A percentile compares a stretch with the other conserved stretches of the same genome.
These are phyloP conservation scores for Hemicentrotus pulcherrimus DNA, from an alignment of 35 echinoderm and acorn worm species.

Conservation along the genomic window DNA sequence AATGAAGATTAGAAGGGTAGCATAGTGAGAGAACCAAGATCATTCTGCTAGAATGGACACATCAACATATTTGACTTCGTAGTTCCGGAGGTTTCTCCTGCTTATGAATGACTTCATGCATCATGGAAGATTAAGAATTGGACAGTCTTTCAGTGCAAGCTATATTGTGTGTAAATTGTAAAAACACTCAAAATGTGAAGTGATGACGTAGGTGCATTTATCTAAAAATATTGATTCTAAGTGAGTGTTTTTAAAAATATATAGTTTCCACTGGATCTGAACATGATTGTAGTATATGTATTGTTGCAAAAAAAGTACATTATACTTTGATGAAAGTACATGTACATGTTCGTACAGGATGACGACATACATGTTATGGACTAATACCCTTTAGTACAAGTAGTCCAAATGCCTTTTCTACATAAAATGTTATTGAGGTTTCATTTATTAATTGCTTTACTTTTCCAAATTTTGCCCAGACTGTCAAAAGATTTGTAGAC, in stretches of 20 bases:
- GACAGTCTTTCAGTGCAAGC: not conserved
- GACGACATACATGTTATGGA: too few species aligned
- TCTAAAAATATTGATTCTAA: not conserved
- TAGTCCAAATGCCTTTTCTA: not conserved
- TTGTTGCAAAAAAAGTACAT: too few species aligned
- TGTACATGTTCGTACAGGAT: too few species aligned
- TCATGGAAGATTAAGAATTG: not conserved
- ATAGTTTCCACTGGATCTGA: too few species aligned
- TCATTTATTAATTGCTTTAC: not conserved
- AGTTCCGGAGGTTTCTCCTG: not conserved
- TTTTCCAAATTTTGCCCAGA: not conserved
- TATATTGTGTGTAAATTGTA: not conserved
- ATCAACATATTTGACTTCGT: not conserved
- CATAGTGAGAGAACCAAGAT: not conserved
- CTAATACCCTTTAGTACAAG: too few species aligned
- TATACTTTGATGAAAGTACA: too few species aligned
- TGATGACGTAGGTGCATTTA: not conserved
- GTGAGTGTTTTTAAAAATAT: not conserved
- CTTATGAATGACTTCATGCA: not conserved
- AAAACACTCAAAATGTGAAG: not conserved
- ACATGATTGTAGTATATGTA: too few species aligned
- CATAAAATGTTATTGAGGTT: not conserved
- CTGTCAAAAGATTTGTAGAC: not conserved
- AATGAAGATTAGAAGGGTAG: not conserved
- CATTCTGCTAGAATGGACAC: not conserved